Percentiles rank a stretch among this genome's conserved stretches.
These are phyloP conservation scores for Corynorhinus townsendii DNA, from an alignment of 2,113 vertebrate species.

Conservation along the genomic window DNA sequence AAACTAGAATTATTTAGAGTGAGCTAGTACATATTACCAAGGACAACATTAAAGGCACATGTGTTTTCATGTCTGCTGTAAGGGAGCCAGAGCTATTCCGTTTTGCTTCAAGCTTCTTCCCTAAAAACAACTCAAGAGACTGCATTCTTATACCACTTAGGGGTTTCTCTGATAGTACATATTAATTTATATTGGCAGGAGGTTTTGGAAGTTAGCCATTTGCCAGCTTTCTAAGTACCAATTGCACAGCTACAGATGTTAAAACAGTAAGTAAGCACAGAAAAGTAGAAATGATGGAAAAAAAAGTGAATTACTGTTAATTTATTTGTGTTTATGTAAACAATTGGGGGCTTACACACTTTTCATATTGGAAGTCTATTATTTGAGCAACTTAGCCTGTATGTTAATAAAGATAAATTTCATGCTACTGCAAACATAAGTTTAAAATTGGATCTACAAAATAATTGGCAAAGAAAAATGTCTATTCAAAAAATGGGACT, in stretches of 20 bases:
- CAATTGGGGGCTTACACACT: not conserved
- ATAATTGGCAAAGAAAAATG: not conserved
- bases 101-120: conserved; percentile 56
- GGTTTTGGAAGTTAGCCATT: conserved; percentile 66
- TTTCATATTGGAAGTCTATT: not conserved
- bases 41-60: not conserved
- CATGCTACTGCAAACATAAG: not conserved
- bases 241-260: not conserved
- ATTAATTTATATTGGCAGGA: conserved; percentile 75
- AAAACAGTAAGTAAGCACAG: conserved; percentile 45
- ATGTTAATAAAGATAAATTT: not conserved
- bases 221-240: conserved; percentile 64
- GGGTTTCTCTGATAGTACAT: conserved; percentile 43
- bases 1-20: conserved; percentile 46
- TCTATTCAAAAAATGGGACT: not conserved
- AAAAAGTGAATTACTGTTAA: not conserved
- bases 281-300: conserved; percentile 43
- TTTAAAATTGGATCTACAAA: not conserved
- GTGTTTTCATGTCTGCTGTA: conserved; percentile 30
- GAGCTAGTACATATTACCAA: conserved; percentile 55
- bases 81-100: conserved; percentile 51
- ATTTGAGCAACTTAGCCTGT: not conserved
- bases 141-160: not conserved
- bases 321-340: not conserved
- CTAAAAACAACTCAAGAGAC: conserved; percentile 47